Evolutionary conservation across 2,888 invertebrate species (phyloP), one percentile per base, ranked within the genome.

Genomic region (Synergus umbraculus): DNA sequence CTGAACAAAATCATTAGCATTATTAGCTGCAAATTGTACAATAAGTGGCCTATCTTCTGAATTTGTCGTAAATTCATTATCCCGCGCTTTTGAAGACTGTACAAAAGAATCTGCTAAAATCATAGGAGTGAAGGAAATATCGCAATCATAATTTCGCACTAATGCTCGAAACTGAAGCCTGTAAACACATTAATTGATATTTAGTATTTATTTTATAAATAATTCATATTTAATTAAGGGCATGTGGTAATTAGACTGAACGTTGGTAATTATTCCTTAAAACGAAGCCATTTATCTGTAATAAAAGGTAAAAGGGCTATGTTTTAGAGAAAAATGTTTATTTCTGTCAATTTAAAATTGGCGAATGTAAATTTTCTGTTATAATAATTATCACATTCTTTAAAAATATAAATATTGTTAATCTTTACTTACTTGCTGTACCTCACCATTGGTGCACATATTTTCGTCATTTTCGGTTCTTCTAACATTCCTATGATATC

Each of bases 401-500:
- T 65, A n/a, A n/a, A 15, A 66, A 66, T 15, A 46, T 77, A 69
- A 43, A 58, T 60, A 76, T 66, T 60, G 15, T 37, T 73, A 37
- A 29, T 44, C 10, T 41, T 49, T 79, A 90, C 93, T 92, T 92
- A 95, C 95, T 96, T 96, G 91, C 97, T 98, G 87, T 98, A 98
- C 87, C 98, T 95, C 60, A 99, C 99, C 99, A 99, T 99, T 0
- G 99, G 99, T 2, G 98, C 98, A 93, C 97, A 96, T 76, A 98
- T 94, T 92, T 96, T 96, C 4, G 97, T 93, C 78, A 86, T 83
- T 87, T 92, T 93, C 4, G 93, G 93, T 66, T 94, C 93, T 79
- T 93, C 90, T 88, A 98, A 96, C 77, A 97, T 91, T 76, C 96
- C 94, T 77, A 94, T 82, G 82, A 96, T 93, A 90, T 95, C 22